Evolutionary conservation across 2,888 invertebrate genomes (phyloP).

Genomic region (Leptarthrus brevirostris): DNA sequence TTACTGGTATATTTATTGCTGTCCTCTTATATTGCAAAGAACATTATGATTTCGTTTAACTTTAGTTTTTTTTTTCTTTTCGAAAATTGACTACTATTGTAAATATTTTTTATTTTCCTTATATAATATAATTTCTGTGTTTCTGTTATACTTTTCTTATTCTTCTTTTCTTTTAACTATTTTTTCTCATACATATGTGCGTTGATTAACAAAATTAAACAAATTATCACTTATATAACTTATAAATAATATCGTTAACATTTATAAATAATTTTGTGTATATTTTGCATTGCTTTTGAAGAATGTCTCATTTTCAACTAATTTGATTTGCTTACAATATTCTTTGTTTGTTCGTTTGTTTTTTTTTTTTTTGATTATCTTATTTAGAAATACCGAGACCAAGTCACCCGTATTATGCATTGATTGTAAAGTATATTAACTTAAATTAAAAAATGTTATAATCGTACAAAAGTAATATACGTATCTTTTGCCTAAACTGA

Average conservation of each 20-base stretch:
- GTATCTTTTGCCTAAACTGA: too few relatives aligned
- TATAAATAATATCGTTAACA: slow-evolving; percentile 41
- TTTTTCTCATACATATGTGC: slow-evolving; percentile 45
- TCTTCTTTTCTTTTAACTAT: slow-evolving; percentile 1
- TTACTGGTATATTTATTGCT: slow-evolving; percentile 29
- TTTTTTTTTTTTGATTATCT: slow-evolving; percentile 21
- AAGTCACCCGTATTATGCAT: too few relatives aligned
- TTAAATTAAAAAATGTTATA: too few relatives aligned
- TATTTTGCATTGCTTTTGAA: slow-evolving; percentile 45
- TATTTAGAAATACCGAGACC: neutral
- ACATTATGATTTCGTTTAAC: slow-evolving; percentile 30
- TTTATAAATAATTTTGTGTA: slow-evolving; percentile 40
- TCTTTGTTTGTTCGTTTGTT: slow-evolving; percentile 26
- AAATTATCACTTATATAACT: slow-evolving; percentile 40
- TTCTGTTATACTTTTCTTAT: slow-evolving; percentile 29
- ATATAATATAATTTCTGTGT: slow-evolving; percentile 38
- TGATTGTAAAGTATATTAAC: too few relatives aligned
- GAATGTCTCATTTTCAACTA: slow-evolving; percentile 44
- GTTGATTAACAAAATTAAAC: slow-evolving; percentile 43
- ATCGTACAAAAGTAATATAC: too few relatives aligned
- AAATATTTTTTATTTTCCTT: slow-evolving; percentile 39
- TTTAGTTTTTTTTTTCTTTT: slow-evolving; percentile 29
- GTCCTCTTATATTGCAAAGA: neutral
- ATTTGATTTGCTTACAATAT: slow-evolving; percentile 38
- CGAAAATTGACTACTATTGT: slow-evolving; percentile 41